Conservation (phyloP, 1,140 invertebrate species). For the Atta colombica region DNA sequence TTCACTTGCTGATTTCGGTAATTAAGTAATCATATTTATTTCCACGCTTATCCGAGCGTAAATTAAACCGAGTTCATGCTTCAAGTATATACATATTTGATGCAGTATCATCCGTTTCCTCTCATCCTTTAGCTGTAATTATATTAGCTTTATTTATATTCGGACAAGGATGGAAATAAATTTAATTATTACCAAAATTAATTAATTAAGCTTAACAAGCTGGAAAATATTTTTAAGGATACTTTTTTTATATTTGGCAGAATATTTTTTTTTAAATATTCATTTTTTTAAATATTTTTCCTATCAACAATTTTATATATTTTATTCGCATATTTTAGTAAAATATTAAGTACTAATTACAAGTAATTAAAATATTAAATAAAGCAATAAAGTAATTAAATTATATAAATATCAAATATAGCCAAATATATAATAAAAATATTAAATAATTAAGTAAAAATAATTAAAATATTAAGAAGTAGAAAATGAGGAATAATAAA, state of each 20-base stretch:
- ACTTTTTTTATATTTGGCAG: neutral
- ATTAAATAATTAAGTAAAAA: too few relatives aligned
- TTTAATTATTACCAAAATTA: slow-evolving; percentile 26
- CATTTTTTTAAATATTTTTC: neutral
- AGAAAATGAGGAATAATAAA: neutral
- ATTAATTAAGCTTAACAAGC: neutral
- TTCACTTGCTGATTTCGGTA: slow-evolving; percentile 24
- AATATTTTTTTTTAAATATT: neutral
- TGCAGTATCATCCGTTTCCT: neutral
- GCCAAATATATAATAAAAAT: too few relatives aligned
- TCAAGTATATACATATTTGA: neutral
- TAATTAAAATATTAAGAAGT: too few relatives aligned
- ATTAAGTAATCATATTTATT: slow-evolving; percentile 42
- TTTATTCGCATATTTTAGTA: neutral
- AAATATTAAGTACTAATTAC: neutral
- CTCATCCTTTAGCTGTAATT: neutral
- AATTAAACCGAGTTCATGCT: neutral
- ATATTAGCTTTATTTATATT: slow-evolving; percentile 1
- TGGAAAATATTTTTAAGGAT: neutral
- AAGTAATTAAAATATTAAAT: too few relatives aligned
- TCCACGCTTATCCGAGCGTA: neutral
- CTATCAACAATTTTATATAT: neutral
- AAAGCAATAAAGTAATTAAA: too few relatives aligned
- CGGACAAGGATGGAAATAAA: slow-evolving; percentile 19
- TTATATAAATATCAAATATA: too few relatives aligned